A percentile compares a stretch with the other conserved stretches of the same genome.
Conservation (phyloP, 2,888 invertebrate species). For the Petrolisthes manimaculis region DNA sequence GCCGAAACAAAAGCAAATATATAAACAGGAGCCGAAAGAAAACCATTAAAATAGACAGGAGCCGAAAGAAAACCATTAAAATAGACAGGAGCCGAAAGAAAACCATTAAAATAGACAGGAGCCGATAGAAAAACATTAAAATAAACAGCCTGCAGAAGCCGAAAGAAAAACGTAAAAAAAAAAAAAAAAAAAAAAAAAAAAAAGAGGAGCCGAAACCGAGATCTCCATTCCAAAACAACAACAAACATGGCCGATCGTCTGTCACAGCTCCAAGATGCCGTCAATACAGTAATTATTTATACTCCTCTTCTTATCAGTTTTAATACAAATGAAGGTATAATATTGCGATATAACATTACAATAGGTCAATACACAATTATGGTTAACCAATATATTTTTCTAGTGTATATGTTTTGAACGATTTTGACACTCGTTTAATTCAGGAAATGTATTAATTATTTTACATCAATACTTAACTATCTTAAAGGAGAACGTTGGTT, state of each 20-base stretch:
- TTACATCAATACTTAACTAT: no score
- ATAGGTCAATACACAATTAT: no score
- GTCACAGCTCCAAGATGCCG: constrained; percentile 64
- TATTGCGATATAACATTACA: not conserved
- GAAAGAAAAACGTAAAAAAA: not conserved
- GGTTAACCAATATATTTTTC: not conserved
- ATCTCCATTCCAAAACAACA: constrained; percentile 6
- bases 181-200: not conserved
- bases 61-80: not conserved
- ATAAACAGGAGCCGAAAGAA: not conserved
- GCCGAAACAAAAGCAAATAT: no score
- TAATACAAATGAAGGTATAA: not conserved
- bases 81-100: not conserved
- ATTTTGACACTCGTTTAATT: no score
- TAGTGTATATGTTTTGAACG: not conserved
- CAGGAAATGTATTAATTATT: no score
- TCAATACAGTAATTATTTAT: constrained; percentile 49
- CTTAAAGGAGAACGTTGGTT: no score
- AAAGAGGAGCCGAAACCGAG: not conserved
- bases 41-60: not conserved
- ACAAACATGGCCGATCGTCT: constrained; percentile 61
- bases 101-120: not conserved
- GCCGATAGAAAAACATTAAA: not conserved
- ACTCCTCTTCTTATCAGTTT: not conserved
- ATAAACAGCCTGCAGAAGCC: not conserved